Percentiles rank a stretch among this genome's conserved stretches.
Conservation (phyloP, 2,888 invertebrate species). For the Phaedon cochleariae region DNA sequence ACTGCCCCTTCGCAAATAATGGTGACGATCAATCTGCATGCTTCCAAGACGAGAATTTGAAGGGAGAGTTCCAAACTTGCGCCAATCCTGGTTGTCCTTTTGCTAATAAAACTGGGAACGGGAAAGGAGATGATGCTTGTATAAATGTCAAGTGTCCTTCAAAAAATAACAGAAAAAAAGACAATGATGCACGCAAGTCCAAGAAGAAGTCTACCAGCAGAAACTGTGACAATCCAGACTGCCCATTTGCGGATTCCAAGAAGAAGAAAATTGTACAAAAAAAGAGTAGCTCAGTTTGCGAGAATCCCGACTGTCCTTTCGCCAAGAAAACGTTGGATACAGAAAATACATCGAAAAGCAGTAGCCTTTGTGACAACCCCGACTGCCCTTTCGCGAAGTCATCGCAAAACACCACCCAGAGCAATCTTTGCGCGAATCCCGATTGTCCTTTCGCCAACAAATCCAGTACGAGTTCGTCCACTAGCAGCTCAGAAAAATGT, state of each 20-base stretch:
- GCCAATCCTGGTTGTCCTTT: slow-evolving; percentile 36
- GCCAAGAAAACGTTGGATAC: slow-evolving; percentile 10
- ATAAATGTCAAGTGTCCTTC: slow-evolving; percentile 10
- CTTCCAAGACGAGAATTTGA: slow-evolving; percentile 4
- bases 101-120: background rate
- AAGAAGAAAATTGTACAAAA: slow-evolving; percentile 28
- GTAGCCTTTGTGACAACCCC: slow-evolving; percentile 37
- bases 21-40: slow-evolving; percentile 1
- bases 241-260: slow-evolving; percentile 37
- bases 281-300: slow-evolving; percentile 27
- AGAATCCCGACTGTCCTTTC: slow-evolving; percentile 42
- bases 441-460: slow-evolving; percentile 36
- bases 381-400: slow-evolving; percentile 33
- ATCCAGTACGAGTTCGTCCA: background rate
- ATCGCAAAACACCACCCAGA: background rate
- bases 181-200: background rate
- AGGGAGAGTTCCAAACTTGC: slow-evolving; percentile 34
- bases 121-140: slow-evolving; percentile 22
- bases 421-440: slow-evolving; percentile 34
- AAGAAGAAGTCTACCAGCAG: background rate
- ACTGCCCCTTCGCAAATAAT: slow-evolving; percentile 42
- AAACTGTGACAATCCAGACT: slow-evolving; percentile 45
- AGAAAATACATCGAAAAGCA: slow-evolving; percentile 9
- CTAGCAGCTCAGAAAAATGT: background rate
- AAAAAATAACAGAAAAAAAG: background rate